A percentile compares a stretch with the other conserved stretches of the same genome.
Conservation (phyloP, 2,113 vertebrate genomes). For the Progne subis region DNA sequence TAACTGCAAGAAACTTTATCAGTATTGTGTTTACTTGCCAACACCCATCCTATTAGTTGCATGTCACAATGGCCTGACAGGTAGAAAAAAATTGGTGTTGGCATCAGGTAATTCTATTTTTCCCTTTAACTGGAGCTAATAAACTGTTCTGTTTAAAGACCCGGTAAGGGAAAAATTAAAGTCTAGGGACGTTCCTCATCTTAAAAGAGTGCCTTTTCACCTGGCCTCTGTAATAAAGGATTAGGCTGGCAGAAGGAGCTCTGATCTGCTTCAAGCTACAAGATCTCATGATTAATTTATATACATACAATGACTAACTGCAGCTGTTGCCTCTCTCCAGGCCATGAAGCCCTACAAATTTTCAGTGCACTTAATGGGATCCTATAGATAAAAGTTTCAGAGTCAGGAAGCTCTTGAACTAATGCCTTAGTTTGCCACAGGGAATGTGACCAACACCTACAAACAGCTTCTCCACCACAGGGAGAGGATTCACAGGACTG, state of each 20-base stretch:
- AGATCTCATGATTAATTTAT: not conserved
- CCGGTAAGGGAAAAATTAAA: not conserved
- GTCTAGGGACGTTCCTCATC: not conserved
- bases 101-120: conserved; percentile 64
- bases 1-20: conserved; percentile 77
- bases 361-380: not conserved
- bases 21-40: conserved; percentile 80
- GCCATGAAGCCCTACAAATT: not conserved
- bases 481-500: not conserved
- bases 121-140: not conserved
- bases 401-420: not conserved
- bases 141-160: not conserved
- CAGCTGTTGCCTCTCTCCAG: not conserved
- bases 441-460: not conserved
- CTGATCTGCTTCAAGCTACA: not conserved
- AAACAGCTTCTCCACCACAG: not conserved
- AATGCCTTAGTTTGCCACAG: not conserved
- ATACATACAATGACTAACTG: not conserved
- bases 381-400: not conserved
- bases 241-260: not conserved
- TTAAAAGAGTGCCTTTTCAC: not conserved
- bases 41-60: conserved; percentile 80
- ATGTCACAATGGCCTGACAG: conserved; percentile 74
- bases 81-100: conserved; percentile 76
- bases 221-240: not conserved